Base-by-base conservation (phyloP, 2,113 vertebrate genomes). In the Glaucomys volans region DNA sequence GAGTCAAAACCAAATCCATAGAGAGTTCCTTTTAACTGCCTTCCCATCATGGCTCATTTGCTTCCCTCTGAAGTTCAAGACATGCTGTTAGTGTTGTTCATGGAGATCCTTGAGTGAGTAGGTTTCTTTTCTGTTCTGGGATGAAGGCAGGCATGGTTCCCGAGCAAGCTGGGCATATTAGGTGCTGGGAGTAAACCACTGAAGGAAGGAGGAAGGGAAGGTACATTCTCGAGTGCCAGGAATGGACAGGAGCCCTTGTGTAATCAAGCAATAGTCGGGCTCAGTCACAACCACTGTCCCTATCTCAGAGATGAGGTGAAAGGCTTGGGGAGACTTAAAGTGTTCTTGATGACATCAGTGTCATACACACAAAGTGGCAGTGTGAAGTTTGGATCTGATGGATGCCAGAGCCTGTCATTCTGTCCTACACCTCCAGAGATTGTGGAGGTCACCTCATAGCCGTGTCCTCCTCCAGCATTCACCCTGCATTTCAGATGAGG, bases 241-340 rank as follows among this genome's bases (percentile, higher is more conserved):
- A 80, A 52, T 30, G 47, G n/a, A 81, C 62, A 26, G 54, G 11
- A 86, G 32, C 14, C 20, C 62, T 83, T 3, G 40, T 42, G 77
- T 75, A 62, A 69, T 47, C 37, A 59, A 37, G 26, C 17, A 69
- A 11, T 35, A 71, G 37, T 86, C 8, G 16, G 26, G 8, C n/a
- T n/a, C 57, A 8, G 54, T 4, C 4, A 13, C 0, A 0, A 57
- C 18, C 8, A 16, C 54, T 1, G 10, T 86, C 4, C 30, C 69
- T 26, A 17, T 67, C 22, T 91, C 66, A 59, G 44, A 64, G 52
- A 57, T 42, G 20, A 83, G 71, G 18, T 42, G 54, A 24, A 22
- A 93, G 54, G 13, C 44, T 64, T 0, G 4, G 20, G 35, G 83
- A 94, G 35, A 7, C 42, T 83, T 37, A 71, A 28, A 22, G 72